phyloP scores from a whole-genome alignment of 2,888 invertebrate genomes.

The Metalampra italica region DNA sequence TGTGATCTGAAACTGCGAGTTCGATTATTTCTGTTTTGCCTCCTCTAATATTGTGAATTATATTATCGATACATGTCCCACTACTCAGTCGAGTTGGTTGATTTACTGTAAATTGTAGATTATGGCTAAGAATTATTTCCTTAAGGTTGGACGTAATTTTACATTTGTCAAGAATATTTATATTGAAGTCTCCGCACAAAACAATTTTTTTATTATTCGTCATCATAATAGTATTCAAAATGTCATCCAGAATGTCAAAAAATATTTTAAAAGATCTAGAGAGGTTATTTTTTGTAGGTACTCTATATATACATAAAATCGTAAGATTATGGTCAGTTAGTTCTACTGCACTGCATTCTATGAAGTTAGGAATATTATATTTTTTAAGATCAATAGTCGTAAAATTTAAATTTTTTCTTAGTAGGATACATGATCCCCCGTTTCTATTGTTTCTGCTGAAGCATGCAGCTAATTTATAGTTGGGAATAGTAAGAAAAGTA shows the following conservation, averaged over 20 bases:
- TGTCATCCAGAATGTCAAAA: neutral
- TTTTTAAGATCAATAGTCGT: neutral
- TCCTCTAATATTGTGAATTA: neutral
- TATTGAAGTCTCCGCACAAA: neutral
- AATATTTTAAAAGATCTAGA: neutral
- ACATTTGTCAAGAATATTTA: neutral
- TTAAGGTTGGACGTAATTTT: neutral
- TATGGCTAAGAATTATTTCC: neutral
- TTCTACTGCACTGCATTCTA: slow-evolving; percentile 13
- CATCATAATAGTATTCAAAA: slow-evolving; percentile 1
- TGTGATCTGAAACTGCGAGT: slow-evolving; percentile 2
- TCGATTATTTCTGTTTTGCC: neutral
- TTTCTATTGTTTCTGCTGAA: slow-evolving; percentile 5
- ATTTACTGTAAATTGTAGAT: neutral
- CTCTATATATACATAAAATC: slow-evolving; percentile 12
- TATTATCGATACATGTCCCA: slow-evolving; percentile 4
- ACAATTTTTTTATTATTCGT: neutral
- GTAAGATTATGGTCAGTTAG: slow-evolving; percentile 6
- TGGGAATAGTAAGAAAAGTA: slow-evolving; percentile 1
- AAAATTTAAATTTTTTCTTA: neutral
- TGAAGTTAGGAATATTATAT: neutral
- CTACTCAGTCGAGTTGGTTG: neutral
- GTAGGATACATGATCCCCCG: slow-evolving; percentile 13
- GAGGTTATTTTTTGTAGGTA: slow-evolving; percentile 1
- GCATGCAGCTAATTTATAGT: slow-evolving; percentile 8